These are phyloP conservation scores for Gila robusta DNA, from an alignment of 2,797 vertebrate genomes.

Conservation along the genomic window DNA sequence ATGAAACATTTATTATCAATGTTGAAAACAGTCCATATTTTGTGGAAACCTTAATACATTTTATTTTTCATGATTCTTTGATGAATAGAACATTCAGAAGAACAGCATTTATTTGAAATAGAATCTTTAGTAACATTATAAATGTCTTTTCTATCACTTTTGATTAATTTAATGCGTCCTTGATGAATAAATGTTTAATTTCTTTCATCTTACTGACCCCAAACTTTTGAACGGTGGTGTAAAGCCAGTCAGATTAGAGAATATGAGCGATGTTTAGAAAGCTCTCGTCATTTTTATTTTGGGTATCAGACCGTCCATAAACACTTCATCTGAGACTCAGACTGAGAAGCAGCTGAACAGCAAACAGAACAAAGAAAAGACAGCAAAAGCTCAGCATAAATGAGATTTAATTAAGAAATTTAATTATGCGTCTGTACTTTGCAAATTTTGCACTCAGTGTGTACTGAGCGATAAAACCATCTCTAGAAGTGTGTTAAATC, in stretches of 20 bases:
- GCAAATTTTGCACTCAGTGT: background rate
- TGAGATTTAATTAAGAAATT: conserved; percentile 10
- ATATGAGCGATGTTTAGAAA: background rate
- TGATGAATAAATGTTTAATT: background rate
- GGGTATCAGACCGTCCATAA: background rate
- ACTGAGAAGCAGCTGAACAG: background rate
- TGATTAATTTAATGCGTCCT: background rate
- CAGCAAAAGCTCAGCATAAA: conserved; percentile 9
- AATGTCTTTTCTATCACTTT: background rate
- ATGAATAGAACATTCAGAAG: background rate
- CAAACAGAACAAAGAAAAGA: background rate
- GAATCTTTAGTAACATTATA: background rate
- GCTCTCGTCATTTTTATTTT: background rate
- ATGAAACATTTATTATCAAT: too few relatives aligned
- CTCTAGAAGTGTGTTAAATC: too few relatives aligned
- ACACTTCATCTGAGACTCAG: background rate
- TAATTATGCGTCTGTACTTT: background rate
- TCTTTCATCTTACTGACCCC: background rate
- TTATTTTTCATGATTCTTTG: background rate
- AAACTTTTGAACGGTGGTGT: background rate
- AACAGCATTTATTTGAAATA: background rate
- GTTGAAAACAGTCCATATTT: too few relatives aligned
- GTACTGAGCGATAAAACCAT: too few relatives aligned
- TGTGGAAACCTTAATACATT: background rate
- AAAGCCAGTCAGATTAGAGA: background rate